A percentile compares a stretch with the other conserved stretches of the same genome.
phyloP scores from a whole-genome alignment of 2,888 invertebrate genomes.

The Hybos culiciformis region DNA sequence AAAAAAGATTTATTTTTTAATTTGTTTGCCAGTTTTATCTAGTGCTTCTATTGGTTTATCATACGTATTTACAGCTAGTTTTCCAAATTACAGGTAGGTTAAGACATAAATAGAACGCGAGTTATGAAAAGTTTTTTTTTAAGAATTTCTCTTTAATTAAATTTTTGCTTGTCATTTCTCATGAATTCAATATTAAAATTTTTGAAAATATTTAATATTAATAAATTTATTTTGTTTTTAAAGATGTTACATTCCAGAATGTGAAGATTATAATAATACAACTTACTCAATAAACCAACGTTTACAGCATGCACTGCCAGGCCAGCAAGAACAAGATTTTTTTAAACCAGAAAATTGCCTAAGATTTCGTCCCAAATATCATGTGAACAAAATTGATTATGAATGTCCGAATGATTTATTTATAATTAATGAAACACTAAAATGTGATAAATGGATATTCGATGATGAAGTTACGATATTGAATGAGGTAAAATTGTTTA shows the following conservation, averaged over 20 bases:
- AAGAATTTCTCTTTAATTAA: not conserved
- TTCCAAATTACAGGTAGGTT: too few relatives aligned
- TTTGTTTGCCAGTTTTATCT: too few relatives aligned
- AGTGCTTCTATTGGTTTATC: too few relatives aligned
- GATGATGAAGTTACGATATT: constrained; percentile 42
- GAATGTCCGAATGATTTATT: constrained; percentile 33
- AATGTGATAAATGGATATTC: constrained; percentile 41
- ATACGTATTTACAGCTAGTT: too few relatives aligned
- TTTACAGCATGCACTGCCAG: constrained; percentile 39
- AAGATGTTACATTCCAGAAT: constrained; percentile 42
- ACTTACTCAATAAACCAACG: constrained; percentile 35
- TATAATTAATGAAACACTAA: constrained; percentile 23
- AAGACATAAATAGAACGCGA: too few relatives aligned
- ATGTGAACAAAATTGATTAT: constrained; percentile 7
- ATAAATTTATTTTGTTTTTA: constrained; percentile 11
- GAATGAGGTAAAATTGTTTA: constrained; percentile 37
- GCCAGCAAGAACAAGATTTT: constrained; percentile 23
- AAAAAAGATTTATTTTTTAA: too few relatives aligned
- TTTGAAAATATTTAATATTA: constrained; percentile 1
- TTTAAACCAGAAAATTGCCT: constrained; percentile 29
- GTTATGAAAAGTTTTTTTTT: not conserved
- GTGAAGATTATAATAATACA: constrained; percentile 32
- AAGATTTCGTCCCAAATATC: constrained; percentile 25
- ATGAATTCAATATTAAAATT: not conserved
- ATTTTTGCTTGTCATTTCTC: not conserved